Base-by-base conservation (phyloP, 2,888 invertebrate species). In the Meloe dianella region DNA sequence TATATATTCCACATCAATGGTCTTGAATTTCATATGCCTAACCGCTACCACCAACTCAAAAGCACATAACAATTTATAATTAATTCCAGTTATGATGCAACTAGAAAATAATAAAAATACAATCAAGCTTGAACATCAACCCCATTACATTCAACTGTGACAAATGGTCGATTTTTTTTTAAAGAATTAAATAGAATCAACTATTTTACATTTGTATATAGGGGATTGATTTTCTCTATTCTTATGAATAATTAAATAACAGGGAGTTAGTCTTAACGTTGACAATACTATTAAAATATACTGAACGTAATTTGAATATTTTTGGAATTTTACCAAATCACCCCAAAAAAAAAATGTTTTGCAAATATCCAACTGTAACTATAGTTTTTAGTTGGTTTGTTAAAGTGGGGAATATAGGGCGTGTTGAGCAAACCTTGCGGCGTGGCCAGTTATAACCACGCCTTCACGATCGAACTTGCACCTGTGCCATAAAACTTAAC, bases 381-480 rank as follows among this genome's bases (percentile, higher is more conserved):
- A 17, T n/a, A 78, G 78, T 79, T 80, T 79, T 80, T 79, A 76
- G 75, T 68, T 70, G 74, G 72, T 73, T 69, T 71, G 61, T 71
- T 69, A 68, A 70, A 68, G 76, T 74, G 78, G 75, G 79, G 80
- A n/a, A 76, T 75, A 75, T 76, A 76, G 78, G 80, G 81, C 81
- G 81, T 78, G 75, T 77, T 76, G 77, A 75, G 68, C 76, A 73
- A 70, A 77, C 78, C 75, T 73, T 74, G 74, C 79, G 80, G 82
- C 81, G 81, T 80, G 79, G 80, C 81, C 73, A 77, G 68, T 70
- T 68, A 63, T 72, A 76, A 79, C 81, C 82, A 80, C 82, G 81
- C 82, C 82, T 78, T 76, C 78, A 73, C 79, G 79, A 80, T 83
- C 80, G 79, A 81, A 81, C 78, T 79, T 77, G 77, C 82, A 83